Conservation (phyloP, 2,113 vertebrate species). For the Isurus oxyrinchus region DNA sequence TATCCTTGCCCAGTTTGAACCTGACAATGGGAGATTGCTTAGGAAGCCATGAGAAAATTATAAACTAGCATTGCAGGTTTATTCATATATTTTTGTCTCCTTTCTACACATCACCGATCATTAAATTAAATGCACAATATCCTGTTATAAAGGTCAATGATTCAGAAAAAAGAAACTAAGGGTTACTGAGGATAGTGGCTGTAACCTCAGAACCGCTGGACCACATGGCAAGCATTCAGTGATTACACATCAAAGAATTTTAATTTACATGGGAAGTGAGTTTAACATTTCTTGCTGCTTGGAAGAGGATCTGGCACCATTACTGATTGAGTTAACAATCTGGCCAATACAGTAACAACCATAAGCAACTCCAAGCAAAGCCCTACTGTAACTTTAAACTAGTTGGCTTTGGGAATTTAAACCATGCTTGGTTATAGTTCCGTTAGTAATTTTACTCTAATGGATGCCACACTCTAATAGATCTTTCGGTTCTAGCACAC, state of each 20-base stretch:
- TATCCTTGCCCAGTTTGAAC: background rate
- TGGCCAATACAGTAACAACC: background rate
- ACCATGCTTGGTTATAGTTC: background rate
- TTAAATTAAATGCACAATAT: background rate
- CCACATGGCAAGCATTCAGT: background rate
- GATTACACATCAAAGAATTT: background rate
- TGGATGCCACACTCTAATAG: background rate
- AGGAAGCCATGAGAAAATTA: background rate
- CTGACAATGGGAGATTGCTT: background rate
- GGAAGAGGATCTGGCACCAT: background rate
- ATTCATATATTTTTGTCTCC: background rate
- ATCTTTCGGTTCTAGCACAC: background rate
- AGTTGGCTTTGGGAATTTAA: background rate
- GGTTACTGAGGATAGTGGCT: background rate
- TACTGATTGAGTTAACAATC: background rate
- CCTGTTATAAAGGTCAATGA: slow-evolving; percentile 10
- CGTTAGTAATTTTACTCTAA: background rate
- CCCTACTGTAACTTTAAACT: background rate
- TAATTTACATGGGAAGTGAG: background rate
- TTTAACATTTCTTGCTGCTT: background rate
- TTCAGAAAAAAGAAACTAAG: background rate
- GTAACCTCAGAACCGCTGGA: background rate
- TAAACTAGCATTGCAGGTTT: background rate
- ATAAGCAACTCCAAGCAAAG: background rate
- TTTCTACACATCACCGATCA: background rate